Evolutionary conservation across 2,888 invertebrate genomes (phyloP), one percentile per base, ranked within the genome.

Genomic region (Dastarcus helophoroides): DNA sequence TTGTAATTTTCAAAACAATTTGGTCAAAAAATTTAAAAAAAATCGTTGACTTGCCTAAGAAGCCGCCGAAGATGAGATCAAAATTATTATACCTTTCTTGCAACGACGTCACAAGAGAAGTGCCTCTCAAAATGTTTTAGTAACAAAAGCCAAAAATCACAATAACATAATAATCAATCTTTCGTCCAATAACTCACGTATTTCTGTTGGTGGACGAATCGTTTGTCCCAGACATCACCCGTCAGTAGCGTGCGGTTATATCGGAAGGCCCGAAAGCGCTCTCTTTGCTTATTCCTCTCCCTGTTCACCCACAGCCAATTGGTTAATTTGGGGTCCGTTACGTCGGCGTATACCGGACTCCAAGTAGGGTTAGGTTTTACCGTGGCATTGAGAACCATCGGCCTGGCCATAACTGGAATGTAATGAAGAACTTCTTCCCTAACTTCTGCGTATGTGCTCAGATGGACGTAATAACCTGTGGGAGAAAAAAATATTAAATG

Each of bases 401-500:
- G 95, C 37, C 95, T 71, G 13, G 95, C 94, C 76, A 98, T 80
- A 19, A 97, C 94, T 33, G 93, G 89, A 47, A 98, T 85, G 60
- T 98, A 98, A 58, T 94, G 88, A 48, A 97, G 65, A 2, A 62
- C 95, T 65, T 97, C 84, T 65, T 98, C 98, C 33, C 94, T 78
- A 21, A 97, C 97, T 66, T 98, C 98, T 0, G 97, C 93, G 54
- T 91, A 69, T 15, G 95, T 95, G 43, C 91, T 90, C 29, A 98
- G 76, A 57, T 97, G 97, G 12, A 94, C 91, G 66, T 88, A 94
- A 62, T 82, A 94, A 7, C 94, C 94, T 70, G n/a, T n/a, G n/a
- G n/a, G n/a, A n/a, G n/a, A n/a, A n/a, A n/a, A n/a, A n/a, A n/a
- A n/a, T n/a, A n/a, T n/a, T n/a, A n/a, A n/a, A n/a, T n/a, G n/a